Evolutionary conservation across 2,797 vertebrate genomes (phyloP).

Genomic region (Dromococcyx pavoninus): DNA sequence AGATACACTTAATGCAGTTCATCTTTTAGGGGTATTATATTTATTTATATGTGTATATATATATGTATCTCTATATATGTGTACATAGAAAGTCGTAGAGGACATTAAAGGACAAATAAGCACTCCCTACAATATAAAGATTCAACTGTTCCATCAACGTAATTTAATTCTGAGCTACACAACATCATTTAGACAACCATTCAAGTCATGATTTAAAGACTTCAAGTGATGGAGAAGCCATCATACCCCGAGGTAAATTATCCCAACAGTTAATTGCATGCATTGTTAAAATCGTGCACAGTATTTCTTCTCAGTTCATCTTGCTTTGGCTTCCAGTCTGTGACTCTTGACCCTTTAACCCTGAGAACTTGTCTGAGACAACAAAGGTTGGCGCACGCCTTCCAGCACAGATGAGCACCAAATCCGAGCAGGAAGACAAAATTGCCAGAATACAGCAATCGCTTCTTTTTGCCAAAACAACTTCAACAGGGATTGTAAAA

Average conservation of each 20-base stretch:
- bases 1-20: background rate
- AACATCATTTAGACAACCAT: background rate
- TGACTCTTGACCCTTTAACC: background rate
- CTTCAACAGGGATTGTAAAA: background rate
- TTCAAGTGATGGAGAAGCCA: background rate
- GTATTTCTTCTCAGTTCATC: background rate
- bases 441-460: background rate
- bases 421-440: background rate
- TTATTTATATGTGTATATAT: rapidly evolving
- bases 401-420: background rate
- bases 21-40: background rate
- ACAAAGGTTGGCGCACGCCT: background rate
- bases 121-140: background rate
- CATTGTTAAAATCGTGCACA: background rate
- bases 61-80: rapidly evolving
- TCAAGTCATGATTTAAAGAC: background rate
- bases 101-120: background rate
- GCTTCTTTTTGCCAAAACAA: background rate
- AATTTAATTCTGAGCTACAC: background rate
- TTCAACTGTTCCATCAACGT: background rate
- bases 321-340: background rate
- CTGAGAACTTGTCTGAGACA: background rate
- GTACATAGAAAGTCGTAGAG: background rate
- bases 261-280: background rate
- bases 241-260: background rate